Percentiles rank a stretch among this genome's conserved stretches.
Conservation (phyloP, 2,113 vertebrate species). For the Sylvia atricapilla region DNA sequence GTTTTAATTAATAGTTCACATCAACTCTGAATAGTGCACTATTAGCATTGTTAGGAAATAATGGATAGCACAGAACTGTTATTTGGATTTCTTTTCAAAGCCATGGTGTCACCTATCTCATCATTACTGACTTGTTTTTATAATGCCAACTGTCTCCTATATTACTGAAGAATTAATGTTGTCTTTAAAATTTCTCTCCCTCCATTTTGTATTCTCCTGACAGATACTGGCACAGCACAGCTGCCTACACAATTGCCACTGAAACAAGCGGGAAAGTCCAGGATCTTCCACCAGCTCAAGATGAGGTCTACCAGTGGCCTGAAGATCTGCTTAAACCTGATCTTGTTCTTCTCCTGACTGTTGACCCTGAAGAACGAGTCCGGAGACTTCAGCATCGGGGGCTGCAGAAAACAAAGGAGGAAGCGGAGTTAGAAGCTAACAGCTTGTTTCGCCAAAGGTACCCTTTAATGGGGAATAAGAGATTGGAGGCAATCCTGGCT, state of each 20-base stretch:
- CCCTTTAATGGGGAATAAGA: not conserved
- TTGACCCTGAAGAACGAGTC: constrained; percentile 80
- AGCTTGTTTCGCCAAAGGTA: constrained; percentile 86
- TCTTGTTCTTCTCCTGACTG: constrained; percentile 84
- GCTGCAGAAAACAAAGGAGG: constrained; percentile 81
- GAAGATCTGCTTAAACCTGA: constrained; percentile 84
- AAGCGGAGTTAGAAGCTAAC: constrained; percentile 82
- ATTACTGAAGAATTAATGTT: not conserved
- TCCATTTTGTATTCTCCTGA: not conserved
- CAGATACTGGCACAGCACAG: constrained; percentile 96
- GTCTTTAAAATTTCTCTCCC: not conserved
- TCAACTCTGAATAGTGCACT: not conserved
- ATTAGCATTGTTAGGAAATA: not conserved
- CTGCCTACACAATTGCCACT: constrained; percentile 89
- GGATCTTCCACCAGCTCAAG: constrained; percentile 79
- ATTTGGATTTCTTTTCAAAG: not conserved
- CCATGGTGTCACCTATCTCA: not conserved
- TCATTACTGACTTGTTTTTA: not conserved
- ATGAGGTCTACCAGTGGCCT: constrained; percentile 87
- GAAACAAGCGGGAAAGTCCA: constrained; percentile 77
- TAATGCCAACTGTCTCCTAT: not conserved
- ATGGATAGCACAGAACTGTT: not conserved
- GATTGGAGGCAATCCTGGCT: not conserved
- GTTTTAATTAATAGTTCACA: not conserved
- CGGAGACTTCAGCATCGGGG: constrained; percentile 80